Base-by-base conservation (phyloP, 1,140 invertebrate species). In the Hydropsyche tenuis region DNA sequence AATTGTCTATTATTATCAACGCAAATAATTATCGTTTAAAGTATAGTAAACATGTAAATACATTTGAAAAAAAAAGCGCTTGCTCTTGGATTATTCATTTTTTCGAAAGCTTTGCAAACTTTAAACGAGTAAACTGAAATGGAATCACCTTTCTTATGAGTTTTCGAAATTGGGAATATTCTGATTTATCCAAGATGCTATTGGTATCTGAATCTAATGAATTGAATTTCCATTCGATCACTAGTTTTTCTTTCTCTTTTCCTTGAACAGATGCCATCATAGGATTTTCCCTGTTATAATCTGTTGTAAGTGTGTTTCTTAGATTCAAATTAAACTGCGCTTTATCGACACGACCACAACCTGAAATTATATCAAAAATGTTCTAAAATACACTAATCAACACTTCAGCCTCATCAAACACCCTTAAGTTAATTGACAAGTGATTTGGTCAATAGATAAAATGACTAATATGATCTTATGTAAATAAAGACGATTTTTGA, bases 171-270 rank as follows among this genome's bases (percentile, higher is more conserved):
- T 92, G 91, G 75, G 90, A 87, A 78, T 95, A 94, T 81, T 98
- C 96, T 42, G 87, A 86, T 76, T 90, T 90, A 78, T 93, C 90
- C 63, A 98, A 82, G 53, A 86, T 85, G 23, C 88, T 87, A 82
- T 96, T 93, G 12, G 85, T 86, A 82, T 97, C 91, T 30, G 82
- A 82, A 83, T 98, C 95, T 78, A 97, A 84, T 53, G 90, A 87
- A 0, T 85, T 81, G 79, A 97, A 98, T 82, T 97, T 97, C 96
- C 96, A 97, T 53, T 92, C 89, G 7, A 95, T 79, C 0, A 94
- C 91, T 0, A 80, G 76, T 2, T 80, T 78, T 68, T 85, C 84
- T 6, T 63, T 66, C 0, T 77, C 66, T 0, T 78, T 62, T 6
- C 77, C 74, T 14, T 74, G 66, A 16, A 75, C 80, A 22, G 77